Evolutionary conservation across 2,797 vertebrate genomes (phyloP), one percentile per base, ranked within the genome.

Genomic region (Hippopotamyrus pictus): DNA sequence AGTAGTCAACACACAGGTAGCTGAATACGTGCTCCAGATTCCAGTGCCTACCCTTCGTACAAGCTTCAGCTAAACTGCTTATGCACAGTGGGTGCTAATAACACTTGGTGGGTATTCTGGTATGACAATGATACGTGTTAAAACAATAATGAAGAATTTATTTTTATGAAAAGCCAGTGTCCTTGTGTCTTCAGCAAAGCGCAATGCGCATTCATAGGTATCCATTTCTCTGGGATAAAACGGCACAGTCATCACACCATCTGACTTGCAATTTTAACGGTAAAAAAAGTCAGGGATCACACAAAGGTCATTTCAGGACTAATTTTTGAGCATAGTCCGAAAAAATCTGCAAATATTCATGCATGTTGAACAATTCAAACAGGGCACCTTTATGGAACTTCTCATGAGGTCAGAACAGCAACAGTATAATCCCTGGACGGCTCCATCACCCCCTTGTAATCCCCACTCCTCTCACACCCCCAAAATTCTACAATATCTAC

Each of bases 271-370:
- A 59, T 19, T 59, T 22, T 59, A 22, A 22, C 19, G 3, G 46
- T 89, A 90, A 91, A 88, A 19, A 92, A 91, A 91, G 93, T 93
- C 94, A 89, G 89, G 86, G 92, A 92, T 94, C 93, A 94, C 90
- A 92, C 93, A 91, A 91, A 93, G 89, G 90, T 92, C 94, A 95
- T 94, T 94, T 95, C 94, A 94, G 95, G 95, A 93, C 93, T 93
- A 95, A 95, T 96, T 93, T 95, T 95, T 94, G 95, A 94, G 91
- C 92, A 91, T 91, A 95, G 94, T 95, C 94, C 19, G 19, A 92
- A 93, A 83, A 92, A 1, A 29, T 46, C 41, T 11, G 33, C 50
- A 82, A 93, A 94, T 88, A 93, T 90, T 92, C 90, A 91, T 93
- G 92, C 9, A 25, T 12, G 62, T 29, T 65, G 62, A 65, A 65